These are phyloP conservation scores for Pycnomerus fuliginosus DNA, from an alignment of 2,888 invertebrate species.

Conservation along the genomic window DNA sequence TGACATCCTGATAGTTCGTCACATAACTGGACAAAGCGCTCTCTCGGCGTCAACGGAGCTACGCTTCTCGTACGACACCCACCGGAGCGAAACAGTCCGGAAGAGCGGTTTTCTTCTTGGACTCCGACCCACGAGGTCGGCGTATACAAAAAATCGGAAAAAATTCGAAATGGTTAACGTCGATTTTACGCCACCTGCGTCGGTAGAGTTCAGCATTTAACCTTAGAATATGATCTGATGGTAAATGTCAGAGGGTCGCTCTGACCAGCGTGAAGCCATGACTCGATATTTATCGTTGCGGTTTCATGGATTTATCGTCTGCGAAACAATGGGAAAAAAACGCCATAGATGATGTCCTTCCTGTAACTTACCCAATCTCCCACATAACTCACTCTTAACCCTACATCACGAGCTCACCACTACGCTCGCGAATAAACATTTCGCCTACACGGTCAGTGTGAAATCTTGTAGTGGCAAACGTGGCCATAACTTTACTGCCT, in stretches of 20 bases:
- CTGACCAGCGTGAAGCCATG: conserved; percentile 36
- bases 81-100: conserved; percentile 44
- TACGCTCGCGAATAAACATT: conserved; percentile 19
- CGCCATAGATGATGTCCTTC: conserved; percentile 1
- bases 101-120: conserved; percentile 41
- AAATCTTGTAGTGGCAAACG: no score
- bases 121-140: conserved; percentile 19
- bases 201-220: conserved; percentile 8
- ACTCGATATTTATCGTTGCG: conserved; percentile 37
- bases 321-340: conserved; percentile 14
- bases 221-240: conserved; percentile 25
- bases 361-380: conserved; percentile 1
- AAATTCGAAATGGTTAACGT: conserved; percentile 15
- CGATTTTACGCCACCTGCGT: conserved; percentile 18
- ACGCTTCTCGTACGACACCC: conserved; percentile 38
- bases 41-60: conserved; percentile 35
- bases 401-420: conserved; percentile 8
- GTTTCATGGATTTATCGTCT: conserved; percentile 31
- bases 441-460: conserved; percentile 22
- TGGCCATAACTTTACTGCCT: no score
- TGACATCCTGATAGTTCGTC: conserved; percentile 33
- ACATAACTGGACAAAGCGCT: conserved; percentile 37
- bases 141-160: conserved; percentile 12
- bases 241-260: conserved; percentile 44
- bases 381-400: conserved; percentile 4